Evolutionary conservation across 2,113 vertebrate species (phyloP), one percentile per base, ranked within the genome.

Genomic region (Gadus macrocephalus): DNA sequence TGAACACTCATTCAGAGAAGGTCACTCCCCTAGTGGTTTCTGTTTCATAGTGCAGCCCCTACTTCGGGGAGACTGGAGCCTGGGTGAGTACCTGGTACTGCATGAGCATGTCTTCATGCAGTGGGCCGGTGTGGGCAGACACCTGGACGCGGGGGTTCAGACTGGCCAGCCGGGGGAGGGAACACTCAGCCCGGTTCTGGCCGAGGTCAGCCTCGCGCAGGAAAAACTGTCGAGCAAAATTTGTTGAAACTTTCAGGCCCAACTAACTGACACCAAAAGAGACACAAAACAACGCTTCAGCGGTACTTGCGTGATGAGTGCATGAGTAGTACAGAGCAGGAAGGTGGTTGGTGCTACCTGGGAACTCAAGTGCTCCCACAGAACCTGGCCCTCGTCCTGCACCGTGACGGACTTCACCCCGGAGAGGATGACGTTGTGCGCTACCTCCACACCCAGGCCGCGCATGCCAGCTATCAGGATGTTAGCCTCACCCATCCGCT

Each of bases 381-480:
- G 74, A 1, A 86, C 42, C 0, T 25, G 15, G 0, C 86, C 83
- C 3, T 91, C 76, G 20, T 98, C 96, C 64, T 96, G 94, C 60
- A 98, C 77, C 2, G 93, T 95, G 67, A 97, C 93, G 3, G 89
- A 88, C 68, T 92, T 92, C 5, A 95, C 92, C 4, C 96, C 96
- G 5, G 93, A 92, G 77, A 96, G 87, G 27, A 94, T 91, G 64
- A 97, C 81, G 68, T 95, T 96, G 72, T 96, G 92, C 78, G 95
- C 95, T 66, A 94, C 93, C 79, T 97, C 95, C 42, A 94, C 93
- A 17, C 95, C 96, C 0, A 95, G 90, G 0, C 95, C 96, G 19
- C 83, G 86, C 82, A 97, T 91, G 0, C 95, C 96, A n/a, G 92
- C 91, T 1, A 96, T 88, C 63, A 98, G 90, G 64, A 94, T 93